These are phyloP conservation scores for Takifugu flavidus DNA, from an alignment of 2,113 vertebrate species.

Conservation along the genomic window DNA sequence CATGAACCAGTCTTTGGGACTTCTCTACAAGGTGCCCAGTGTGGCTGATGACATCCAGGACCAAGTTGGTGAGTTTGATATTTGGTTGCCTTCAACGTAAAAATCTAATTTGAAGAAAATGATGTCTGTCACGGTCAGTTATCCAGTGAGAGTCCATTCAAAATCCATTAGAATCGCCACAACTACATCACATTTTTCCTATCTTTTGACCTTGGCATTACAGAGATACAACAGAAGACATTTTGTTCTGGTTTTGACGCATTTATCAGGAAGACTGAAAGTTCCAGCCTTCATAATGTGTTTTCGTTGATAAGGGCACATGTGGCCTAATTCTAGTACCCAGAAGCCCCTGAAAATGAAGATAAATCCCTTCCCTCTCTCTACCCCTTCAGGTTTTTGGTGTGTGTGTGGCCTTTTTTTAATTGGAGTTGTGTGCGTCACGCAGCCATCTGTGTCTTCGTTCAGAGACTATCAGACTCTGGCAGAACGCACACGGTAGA, in stretches of 20 bases:
- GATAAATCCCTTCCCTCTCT: conserved; percentile 44
- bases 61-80: conserved; percentile 87
- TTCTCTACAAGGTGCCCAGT: conserved; percentile 94
- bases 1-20: conserved; percentile 96
- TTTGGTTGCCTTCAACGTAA: neutral
- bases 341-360: neutral
- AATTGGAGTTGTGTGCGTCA: conserved; percentile 66
- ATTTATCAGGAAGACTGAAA: conserved; percentile 2
- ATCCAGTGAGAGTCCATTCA: neutral
- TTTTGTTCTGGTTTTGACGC: conserved; percentile 13
- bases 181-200: too few relatives aligned
- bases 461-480: conserved; percentile 50
- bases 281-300: conserved; percentile 14
- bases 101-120: neutral
- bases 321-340: conserved; percentile 59
- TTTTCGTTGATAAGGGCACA: conserved; percentile 32
- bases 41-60: conserved; percentile 96
- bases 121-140: neutral
- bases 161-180: too few relatives aligned
- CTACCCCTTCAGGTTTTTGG: conserved; percentile 23
- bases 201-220: too few relatives aligned
- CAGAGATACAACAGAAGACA: neutral
- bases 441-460: conserved; percentile 64
- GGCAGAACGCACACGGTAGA: conserved; percentile 17
- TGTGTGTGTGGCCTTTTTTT: conserved; percentile 41